Percentiles rank a stretch among this genome's conserved stretches.
phyloP scores from a whole-genome alignment of 1,140 invertebrate genomes.

The Akabosia matsudoensis region DNA sequence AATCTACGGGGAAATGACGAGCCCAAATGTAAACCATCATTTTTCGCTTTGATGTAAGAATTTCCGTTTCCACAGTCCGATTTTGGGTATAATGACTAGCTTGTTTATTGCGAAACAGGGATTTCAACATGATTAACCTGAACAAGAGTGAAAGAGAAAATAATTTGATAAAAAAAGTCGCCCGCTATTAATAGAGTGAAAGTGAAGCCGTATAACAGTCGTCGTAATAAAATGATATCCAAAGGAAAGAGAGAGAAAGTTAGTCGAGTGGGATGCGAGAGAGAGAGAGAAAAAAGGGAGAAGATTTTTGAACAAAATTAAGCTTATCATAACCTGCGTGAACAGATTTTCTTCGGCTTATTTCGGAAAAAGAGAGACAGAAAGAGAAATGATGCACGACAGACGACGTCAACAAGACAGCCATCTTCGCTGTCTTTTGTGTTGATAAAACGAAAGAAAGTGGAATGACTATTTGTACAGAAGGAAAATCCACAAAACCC shows the following conservation, averaged over 20 bases:
- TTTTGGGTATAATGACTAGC: background rate
- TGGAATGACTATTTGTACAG: too few relatives aligned
- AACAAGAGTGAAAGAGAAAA: too few relatives aligned
- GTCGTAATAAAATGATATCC: background rate
- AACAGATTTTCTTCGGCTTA: constrained; percentile 24
- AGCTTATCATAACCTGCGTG: constrained; percentile 24
- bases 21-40: background rate
- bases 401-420: constrained; percentile 23
- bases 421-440: constrained; percentile 11
- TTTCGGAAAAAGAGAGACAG: constrained; percentile 21
- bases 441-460: background rate
- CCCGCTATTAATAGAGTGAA: background rate
- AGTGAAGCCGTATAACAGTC: background rate
- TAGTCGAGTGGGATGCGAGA: background rate
- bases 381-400: constrained; percentile 24
- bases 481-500: too few relatives aligned
- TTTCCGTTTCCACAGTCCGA: background rate
- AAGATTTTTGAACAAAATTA: constrained; percentile 19
- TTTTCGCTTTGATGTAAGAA: background rate
- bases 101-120: background rate
- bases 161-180: too few relatives aligned
- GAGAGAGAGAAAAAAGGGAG: constrained; percentile 27
- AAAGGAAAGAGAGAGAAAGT: background rate
- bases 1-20: background rate
- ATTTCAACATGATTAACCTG: background rate